A percentile compares a stretch with the other conserved stretches of the same genome.
Conservation (phyloP, 2,113 vertebrate genomes). For the Entomyzon cyanotis region DNA sequence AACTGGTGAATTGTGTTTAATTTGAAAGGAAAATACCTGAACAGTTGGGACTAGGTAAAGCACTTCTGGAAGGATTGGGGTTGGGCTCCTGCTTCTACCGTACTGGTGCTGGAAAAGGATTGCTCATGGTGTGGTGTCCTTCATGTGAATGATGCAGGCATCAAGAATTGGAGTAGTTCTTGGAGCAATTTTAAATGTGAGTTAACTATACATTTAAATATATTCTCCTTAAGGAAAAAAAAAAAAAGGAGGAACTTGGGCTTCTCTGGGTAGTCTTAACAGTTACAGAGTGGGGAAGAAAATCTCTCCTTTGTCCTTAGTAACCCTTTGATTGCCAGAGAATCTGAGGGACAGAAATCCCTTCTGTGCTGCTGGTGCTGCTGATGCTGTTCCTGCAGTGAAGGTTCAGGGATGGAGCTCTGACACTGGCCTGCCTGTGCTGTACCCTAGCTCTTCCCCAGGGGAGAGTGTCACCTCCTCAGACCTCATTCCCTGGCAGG, state of each 20-base stretch:
- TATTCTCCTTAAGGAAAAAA: background rate
- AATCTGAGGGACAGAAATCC: background rate
- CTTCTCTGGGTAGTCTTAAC: background rate
- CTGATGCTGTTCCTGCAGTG: background rate
- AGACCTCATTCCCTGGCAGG: too few species aligned
- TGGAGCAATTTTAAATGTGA: background rate
- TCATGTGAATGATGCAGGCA: rapidly evolving
- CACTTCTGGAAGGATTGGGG: background rate
- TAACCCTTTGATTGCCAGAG: background rate
- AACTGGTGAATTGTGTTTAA: background rate
- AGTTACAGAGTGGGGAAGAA: background rate
- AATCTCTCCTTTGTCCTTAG: background rate
- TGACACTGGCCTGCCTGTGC: rapidly evolving
- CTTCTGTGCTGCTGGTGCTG: background rate
- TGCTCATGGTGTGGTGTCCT: background rate
- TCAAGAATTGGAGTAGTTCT: background rate
- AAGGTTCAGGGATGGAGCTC: background rate
- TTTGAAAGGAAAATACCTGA: background rate
- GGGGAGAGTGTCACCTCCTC: background rate
- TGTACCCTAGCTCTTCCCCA: background rate
- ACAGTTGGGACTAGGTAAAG: background rate
- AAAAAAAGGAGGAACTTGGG: background rate
- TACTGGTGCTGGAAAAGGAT: background rate
- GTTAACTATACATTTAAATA: background rate
- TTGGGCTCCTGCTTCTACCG: background rate